A percentile compares a stretch with the other conserved stretches of the same genome.
These are phyloP conservation scores for Teleogryllus occipitalis DNA, from an alignment of 1,140 invertebrate species.

Conservation along the genomic window DNA sequence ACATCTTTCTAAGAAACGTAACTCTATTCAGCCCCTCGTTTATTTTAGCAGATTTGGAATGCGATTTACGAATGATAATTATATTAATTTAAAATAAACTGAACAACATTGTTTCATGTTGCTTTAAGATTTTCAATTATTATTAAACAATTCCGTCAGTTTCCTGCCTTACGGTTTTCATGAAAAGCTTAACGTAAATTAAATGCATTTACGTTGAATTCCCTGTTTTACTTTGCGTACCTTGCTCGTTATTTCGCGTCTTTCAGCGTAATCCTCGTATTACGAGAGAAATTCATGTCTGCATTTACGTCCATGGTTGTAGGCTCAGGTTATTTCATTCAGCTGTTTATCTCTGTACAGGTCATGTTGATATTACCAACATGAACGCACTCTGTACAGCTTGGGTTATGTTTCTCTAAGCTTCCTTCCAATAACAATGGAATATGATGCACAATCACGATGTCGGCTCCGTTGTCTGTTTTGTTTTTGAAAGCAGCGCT, in stretches of 20 bases:
- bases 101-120: not conserved
- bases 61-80: not conserved
- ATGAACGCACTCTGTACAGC: not conserved
- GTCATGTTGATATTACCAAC: not conserved
- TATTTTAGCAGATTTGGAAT: not conserved
- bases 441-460: not conserved
- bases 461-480: too few relatives aligned
- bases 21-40: too few relatives aligned
- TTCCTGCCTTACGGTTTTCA: not conserved
- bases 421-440: not conserved
- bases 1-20: too few relatives aligned
- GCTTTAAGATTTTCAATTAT: not conserved
- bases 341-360: not conserved
- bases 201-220: not conserved
- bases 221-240: not conserved
- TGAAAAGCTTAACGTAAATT: not conserved
- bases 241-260: too few relatives aligned
- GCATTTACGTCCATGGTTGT: too few relatives aligned
- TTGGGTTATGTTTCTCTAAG: not conserved
- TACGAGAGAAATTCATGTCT: too few relatives aligned
- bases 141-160: not conserved
- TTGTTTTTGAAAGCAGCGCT: too few relatives aligned
- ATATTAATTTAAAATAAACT: not conserved
- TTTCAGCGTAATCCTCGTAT: too few relatives aligned
- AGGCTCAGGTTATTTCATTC: too few relatives aligned